Percentiles rank a stretch among this genome's conserved stretches.
Evolutionary conservation across 2,888 invertebrate species (phyloP).

Genomic region (Yponomeuta sedellus): DNA sequence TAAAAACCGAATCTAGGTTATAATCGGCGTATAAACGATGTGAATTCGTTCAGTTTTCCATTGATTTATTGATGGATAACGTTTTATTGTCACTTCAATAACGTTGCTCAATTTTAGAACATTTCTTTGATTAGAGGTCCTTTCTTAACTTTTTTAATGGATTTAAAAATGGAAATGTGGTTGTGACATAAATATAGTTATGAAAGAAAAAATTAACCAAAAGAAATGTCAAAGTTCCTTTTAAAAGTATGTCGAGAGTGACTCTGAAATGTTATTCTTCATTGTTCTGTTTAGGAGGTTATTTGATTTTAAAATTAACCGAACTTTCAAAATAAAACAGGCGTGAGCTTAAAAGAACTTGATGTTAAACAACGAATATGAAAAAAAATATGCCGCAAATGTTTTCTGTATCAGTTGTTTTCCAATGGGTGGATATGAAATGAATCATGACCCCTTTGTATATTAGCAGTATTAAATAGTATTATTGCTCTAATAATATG

Average conservation of each 20-base stretch:
- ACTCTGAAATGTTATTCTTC: slow-evolving; percentile 65
- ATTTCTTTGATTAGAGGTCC: slow-evolving; percentile 31
- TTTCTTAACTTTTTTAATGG: slow-evolving; percentile 30
- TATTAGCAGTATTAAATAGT: slow-evolving; percentile 20
- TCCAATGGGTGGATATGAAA: slow-evolving; percentile 12
- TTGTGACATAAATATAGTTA: slow-evolving; percentile 64
- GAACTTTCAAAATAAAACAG: slow-evolving; percentile 23
- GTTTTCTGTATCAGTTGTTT: slow-evolving; percentile 1
- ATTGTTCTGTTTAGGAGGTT: slow-evolving; percentile 25
- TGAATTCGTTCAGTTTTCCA: too few relatives aligned
- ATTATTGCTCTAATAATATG: slow-evolving; percentile 24
- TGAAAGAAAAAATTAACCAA: slow-evolving; percentile 27
- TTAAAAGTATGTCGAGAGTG: slow-evolving; percentile 40
- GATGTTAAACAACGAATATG: slow-evolving; percentile 34
- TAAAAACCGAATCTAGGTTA: not conserved
- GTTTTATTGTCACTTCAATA: slow-evolving; percentile 61
- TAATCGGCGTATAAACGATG: too few relatives aligned
- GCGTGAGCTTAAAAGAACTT: slow-evolving; percentile 24
- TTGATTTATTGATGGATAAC: slow-evolving; percentile 49
- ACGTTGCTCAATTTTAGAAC: slow-evolving; percentile 62
- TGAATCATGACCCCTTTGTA: slow-evolving; percentile 25
- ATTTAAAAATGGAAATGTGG: slow-evolving; percentile 45
- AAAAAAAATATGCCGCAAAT: slow-evolving; percentile 17
- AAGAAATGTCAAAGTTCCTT: slow-evolving; percentile 45
- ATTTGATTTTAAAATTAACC: slow-evolving; percentile 9